Conservation (phyloP, 2,113 vertebrate genomes). For the Phasianus colchicus region DNA sequence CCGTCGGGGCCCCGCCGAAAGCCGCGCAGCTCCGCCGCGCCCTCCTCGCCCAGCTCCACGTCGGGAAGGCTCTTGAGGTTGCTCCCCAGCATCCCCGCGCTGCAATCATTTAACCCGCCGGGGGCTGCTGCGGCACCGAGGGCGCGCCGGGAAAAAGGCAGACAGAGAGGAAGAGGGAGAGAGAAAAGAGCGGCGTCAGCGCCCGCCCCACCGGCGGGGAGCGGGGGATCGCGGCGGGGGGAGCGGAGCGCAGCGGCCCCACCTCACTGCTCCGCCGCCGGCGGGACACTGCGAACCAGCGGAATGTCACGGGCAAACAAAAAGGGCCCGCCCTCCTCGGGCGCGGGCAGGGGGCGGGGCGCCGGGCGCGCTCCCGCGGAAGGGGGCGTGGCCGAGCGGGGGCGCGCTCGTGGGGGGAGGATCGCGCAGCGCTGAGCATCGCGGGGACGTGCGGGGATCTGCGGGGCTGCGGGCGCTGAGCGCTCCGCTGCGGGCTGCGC, state of each 20-base stretch:
- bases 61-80: constrained; percentile 84
- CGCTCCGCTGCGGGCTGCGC: not conserved
- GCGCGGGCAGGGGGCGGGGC: not conserved
- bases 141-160: not conserved
- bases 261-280: not conserved
- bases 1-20: constrained; percentile 41
- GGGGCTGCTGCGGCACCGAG: constrained; percentile 21
- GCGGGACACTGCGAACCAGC: constrained; percentile 30
- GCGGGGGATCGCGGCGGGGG: not conserved
- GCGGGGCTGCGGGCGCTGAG: not conserved
- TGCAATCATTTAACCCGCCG: constrained; percentile 86
- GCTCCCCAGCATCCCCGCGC: constrained; percentile 89
- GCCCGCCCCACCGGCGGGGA: constrained; percentile 1
- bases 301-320: constrained; percentile 40
- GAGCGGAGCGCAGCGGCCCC: not conserved
- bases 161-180: constrained; percentile 24
- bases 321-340: constrained; percentile 27
- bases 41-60: constrained; percentile 79
- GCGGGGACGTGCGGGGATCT: not conserved
- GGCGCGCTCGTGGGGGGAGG: not conserved
- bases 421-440: too few relatives aligned
- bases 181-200: constrained; percentile 17
- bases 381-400: not conserved
- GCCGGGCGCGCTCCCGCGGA: not conserved
- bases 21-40: constrained; percentile 71